A percentile compares a stretch with the other conserved stretches of the same genome.
Evolutionary conservation across 2,797 vertebrate genomes (phyloP).

Genomic region (Channa striata): DNA sequence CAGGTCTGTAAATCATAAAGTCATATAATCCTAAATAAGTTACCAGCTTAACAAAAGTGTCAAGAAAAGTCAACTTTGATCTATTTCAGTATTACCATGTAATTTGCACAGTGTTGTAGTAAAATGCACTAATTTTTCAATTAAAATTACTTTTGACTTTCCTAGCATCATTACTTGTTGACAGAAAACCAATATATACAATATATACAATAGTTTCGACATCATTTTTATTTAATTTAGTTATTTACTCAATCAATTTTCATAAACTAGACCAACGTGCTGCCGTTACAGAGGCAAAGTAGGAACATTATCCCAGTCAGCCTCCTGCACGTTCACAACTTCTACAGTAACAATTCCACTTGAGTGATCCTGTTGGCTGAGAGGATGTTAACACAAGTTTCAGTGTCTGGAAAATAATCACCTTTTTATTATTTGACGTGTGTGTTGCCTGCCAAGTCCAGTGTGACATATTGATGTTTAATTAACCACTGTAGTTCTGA

Average conservation of each 20-base stretch:
- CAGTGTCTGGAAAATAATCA: background rate
- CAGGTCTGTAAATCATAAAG: background rate
- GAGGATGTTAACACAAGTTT: background rate
- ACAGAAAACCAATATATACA: background rate
- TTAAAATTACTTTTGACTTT: background rate
- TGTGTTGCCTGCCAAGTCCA: background rate
- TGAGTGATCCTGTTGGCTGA: background rate
- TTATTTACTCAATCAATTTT: background rate
- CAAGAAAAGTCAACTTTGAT: background rate
- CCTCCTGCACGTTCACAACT: too few relatives aligned
- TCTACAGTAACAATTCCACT: too few relatives aligned
- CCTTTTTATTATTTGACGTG: background rate
- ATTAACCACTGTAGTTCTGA: background rate
- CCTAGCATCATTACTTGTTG: background rate
- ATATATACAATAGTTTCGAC: background rate
- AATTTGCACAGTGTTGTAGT: background rate
- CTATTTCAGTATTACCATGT: background rate
- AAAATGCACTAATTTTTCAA: background rate
- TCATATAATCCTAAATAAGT: too few relatives aligned
- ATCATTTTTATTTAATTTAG: background rate
- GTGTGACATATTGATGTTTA: background rate
- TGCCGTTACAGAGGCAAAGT: too few relatives aligned
- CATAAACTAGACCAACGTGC: too few relatives aligned
- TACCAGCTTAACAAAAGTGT: background rate
- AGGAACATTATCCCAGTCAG: too few relatives aligned